A percentile compares a stretch with the other conserved stretches of the same genome.
Conservation (phyloP, 2,797 vertebrate genomes). For the Notolepis coatsorum region DNA sequence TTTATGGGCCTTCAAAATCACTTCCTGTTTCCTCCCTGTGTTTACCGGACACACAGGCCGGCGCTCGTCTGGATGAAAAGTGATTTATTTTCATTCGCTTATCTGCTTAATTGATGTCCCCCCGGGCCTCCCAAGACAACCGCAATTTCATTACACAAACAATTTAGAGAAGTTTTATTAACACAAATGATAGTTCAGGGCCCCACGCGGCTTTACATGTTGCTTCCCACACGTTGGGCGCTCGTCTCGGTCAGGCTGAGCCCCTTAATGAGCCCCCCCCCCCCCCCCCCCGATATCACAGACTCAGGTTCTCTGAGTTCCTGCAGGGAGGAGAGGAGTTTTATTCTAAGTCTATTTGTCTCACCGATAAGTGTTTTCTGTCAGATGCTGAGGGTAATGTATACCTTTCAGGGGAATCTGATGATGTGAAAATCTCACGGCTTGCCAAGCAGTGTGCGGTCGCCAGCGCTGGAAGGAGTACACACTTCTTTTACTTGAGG, state of each 20-base stretch:
- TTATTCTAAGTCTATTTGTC: slow-evolving; percentile 45
- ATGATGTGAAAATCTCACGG: not conserved
- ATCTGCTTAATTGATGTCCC: slow-evolving; percentile 80
- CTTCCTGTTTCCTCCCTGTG: slow-evolving; percentile 76
- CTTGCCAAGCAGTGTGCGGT: not conserved
- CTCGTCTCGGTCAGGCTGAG: slow-evolving; percentile 13
- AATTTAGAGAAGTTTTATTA: slow-evolving; percentile 81
- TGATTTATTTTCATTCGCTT: slow-evolving; percentile 81
- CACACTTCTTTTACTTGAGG: too few relatives aligned
- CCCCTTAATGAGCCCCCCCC: not conserved
- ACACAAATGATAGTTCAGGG: slow-evolving; percentile 70
- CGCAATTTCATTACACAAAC: slow-evolving; percentile 80
- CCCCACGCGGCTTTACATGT: slow-evolving; percentile 40
- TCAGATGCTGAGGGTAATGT: slow-evolving; percentile 22
- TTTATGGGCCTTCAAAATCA: slow-evolving; percentile 67
- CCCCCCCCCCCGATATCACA: not conserved
- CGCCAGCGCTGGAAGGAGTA: too few relatives aligned
- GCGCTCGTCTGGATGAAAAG: slow-evolving; percentile 60
- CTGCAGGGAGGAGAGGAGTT: slow-evolving; percentile 23
- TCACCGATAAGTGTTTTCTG: slow-evolving; percentile 26
- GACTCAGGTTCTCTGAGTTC: too few relatives aligned
- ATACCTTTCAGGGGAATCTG: slow-evolving; percentile 3
- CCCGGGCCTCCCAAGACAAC: slow-evolving; percentile 56
- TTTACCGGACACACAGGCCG: slow-evolving; percentile 68
- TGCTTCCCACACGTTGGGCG: slow-evolving; percentile 40